Percentiles rank a stretch among this genome's conserved stretches.
phyloP scores from a whole-genome alignment of 2,113 vertebrate species.

The Procapra przewalskii region DNA sequence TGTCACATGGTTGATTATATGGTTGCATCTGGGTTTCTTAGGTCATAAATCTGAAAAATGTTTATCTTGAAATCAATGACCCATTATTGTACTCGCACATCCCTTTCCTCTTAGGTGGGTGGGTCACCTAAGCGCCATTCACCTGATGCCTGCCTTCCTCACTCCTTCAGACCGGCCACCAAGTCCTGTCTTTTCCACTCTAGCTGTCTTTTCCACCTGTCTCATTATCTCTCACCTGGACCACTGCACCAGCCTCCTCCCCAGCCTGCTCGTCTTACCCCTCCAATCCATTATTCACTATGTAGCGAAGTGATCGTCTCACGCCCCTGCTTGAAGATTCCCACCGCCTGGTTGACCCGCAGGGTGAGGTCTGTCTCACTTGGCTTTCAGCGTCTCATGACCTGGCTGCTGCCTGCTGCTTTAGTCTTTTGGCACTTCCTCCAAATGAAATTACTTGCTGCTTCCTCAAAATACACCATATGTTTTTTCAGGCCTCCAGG shows the following conservation, averaged over 20 bases:
- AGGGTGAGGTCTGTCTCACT: constrained; percentile 50
- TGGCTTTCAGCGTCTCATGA: background rate
- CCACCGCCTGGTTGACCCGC: background rate
- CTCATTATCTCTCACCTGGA: background rate
- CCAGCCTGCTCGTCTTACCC: constrained; percentile 9
- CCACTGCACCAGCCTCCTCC: background rate
- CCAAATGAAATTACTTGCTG: constrained; percentile 1
- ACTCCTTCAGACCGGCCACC: background rate
- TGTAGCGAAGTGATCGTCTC: background rate
- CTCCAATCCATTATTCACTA: constrained; percentile 43
- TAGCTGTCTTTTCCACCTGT: background rate
- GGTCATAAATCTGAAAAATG: background rate
- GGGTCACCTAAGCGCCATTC: background rate
- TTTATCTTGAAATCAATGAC: background rate
- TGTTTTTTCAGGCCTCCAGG: background rate
- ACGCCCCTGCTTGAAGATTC: background rate
- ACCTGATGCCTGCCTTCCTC: background rate
- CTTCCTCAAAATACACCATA: background rate
- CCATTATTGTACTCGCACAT: background rate
- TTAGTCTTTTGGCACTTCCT: constrained; percentile 37
- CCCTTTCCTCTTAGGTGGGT: background rate
- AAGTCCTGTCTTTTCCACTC: background rate
- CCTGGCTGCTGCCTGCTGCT: constrained; percentile 9
- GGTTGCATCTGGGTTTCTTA: background rate
- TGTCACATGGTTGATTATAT: background rate